Conservation (phyloP, 2,797 vertebrate genomes). For the Myripristis jacobus region DNA sequence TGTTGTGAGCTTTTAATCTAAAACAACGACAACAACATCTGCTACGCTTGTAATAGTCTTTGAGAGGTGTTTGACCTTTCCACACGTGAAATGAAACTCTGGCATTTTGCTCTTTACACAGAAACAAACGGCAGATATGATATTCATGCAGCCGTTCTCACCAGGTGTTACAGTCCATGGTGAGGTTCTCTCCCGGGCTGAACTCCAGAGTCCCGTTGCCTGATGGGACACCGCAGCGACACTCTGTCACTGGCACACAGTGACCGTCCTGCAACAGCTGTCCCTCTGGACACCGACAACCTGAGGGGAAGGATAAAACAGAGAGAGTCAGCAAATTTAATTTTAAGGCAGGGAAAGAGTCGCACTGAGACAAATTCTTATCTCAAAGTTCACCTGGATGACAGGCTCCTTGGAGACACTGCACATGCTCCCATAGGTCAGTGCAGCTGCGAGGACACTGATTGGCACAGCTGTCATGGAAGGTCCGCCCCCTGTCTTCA, state of each 20-base stretch:
- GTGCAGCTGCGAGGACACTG: conserved; percentile 89
- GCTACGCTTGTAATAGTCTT: no score
- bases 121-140: background rate
- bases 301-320: conserved; percentile 68
- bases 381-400: conserved; percentile 80
- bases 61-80: no score
- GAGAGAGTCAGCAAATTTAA: background rate
- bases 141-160: conserved; percentile 57
- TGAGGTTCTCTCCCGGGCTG: conserved; percentile 67
- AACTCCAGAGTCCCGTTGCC: conserved; percentile 83
- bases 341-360: background rate
- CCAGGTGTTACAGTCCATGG: conserved; percentile 88
- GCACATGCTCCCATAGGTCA: conserved; percentile 90
- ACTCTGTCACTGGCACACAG: conserved; percentile 84
- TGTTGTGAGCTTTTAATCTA: no score
- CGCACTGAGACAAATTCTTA: background rate
- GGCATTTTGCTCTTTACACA: no score
- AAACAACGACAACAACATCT: no score
- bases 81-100: no score
- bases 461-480: conserved; percentile 85
- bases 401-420: conserved; percentile 91
- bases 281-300: conserved; percentile 88
- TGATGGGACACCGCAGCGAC: conserved; percentile 87
- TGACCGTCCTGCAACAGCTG: conserved; percentile 86
- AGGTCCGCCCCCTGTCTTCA: conserved; percentile 82